A percentile compares a stretch with the other conserved stretches of the same genome.
Conservation (phyloP, 2,113 vertebrate species). For the Himantopus leucocephalus region DNA sequence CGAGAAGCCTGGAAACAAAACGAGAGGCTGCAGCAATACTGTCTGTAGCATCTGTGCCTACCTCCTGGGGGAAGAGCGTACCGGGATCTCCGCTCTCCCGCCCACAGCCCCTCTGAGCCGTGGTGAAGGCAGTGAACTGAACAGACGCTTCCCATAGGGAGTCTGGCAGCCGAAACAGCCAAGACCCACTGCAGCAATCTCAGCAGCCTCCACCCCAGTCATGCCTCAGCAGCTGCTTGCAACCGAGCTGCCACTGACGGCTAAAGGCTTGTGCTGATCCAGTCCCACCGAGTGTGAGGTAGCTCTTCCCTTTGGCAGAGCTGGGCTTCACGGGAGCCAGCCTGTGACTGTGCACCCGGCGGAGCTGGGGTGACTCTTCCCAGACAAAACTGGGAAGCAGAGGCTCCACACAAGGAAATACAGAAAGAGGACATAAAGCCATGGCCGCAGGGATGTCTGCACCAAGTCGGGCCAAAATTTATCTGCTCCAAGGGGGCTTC, state of each 20-base stretch:
- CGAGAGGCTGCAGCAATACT: background rate
- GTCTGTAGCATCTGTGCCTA: background rate
- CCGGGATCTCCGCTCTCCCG: rapidly evolving
- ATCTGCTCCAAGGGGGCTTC: background rate
- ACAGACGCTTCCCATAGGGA: background rate
- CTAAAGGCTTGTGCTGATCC: background rate
- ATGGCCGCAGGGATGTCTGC: background rate
- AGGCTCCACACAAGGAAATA: background rate
- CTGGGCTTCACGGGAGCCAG: background rate
- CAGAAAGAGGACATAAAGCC: background rate
- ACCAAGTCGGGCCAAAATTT: background rate
- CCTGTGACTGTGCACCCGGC: background rate
- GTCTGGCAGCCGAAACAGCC: background rate
- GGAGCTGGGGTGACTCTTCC: background rate
- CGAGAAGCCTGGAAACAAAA: conserved; percentile 78
- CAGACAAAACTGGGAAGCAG: background rate
- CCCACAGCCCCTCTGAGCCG: background rate
- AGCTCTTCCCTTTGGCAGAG: background rate
- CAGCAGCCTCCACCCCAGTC: background rate
- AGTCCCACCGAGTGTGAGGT: rapidly evolving
- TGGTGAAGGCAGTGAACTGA: background rate
- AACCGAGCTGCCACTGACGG: background rate
- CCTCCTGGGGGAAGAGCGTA: background rate
- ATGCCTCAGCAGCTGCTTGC: background rate
- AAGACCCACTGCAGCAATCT: background rate